A percentile compares a stretch with the other conserved stretches of the same genome.
These are phyloP conservation scores for Garra rufa DNA, from an alignment of 2,113 vertebrate genomes.

Conservation along the genomic window DNA sequence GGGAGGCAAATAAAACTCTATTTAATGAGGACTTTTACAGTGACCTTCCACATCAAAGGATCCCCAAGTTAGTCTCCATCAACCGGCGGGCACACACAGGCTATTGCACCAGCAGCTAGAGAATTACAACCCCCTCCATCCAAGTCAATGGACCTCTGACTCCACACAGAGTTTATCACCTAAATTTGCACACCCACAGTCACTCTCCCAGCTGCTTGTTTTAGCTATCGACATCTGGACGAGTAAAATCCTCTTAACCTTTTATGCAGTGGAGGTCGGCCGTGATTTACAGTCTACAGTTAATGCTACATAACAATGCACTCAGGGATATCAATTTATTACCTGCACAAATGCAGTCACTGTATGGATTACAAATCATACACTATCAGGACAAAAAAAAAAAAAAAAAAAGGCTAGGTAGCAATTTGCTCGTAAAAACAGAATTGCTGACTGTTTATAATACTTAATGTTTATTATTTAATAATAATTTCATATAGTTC, in stretches of 20 bases:
- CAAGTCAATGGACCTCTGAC: conserved; percentile 52
- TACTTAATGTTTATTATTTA: background rate
- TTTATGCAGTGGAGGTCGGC: background rate
- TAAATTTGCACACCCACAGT: conserved; percentile 20
- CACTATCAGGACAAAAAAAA: background rate
- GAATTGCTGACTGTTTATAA: too few relatives aligned
- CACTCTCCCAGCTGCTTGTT: conserved; percentile 17
- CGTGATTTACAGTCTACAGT: conserved; percentile 27
- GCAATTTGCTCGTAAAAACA: background rate
- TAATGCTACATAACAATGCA: conserved; percentile 31
- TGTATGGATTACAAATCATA: background rate
- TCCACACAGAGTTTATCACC: conserved; percentile 52
- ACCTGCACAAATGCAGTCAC: background rate
- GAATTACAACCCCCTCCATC: conserved; percentile 43
- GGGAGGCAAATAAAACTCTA: conserved; percentile 55
- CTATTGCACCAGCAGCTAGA: conserved; percentile 28
- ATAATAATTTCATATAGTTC: background rate
- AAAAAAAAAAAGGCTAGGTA: background rate
- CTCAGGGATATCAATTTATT: conserved; percentile 29
- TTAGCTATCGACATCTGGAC: conserved; percentile 37
- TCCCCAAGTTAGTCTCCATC: conserved; percentile 40
- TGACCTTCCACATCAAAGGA: conserved; percentile 48
- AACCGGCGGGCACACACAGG: conserved; percentile 6
- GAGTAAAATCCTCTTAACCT: conserved; percentile 40
- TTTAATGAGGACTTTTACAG: conserved; percentile 53